Base-by-base conservation (phyloP, 2,113 vertebrate species). In the Apodemus speciosus region DNA sequence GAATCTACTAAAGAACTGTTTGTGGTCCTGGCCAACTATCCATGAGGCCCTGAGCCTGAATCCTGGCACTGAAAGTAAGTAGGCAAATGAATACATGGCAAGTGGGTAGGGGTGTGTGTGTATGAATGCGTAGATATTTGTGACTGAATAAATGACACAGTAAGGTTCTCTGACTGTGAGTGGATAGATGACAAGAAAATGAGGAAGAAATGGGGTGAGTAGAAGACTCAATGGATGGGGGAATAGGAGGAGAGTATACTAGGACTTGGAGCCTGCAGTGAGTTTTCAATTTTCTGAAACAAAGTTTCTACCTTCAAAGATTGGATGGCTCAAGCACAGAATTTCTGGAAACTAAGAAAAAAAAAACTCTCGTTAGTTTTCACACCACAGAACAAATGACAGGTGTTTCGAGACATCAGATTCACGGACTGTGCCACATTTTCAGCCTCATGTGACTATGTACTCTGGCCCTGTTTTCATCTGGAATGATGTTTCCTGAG, bases 221-320 rank as follows among this genome's bases (percentile, higher is more conserved):
- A 38, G 32, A 72, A 32, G 35, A 27, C 4, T 7, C 25, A 43
- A 21, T 9, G 15, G 68, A 13, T 62, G 14, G 14, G 6, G 11
- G 51, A 53, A 66, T 23, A 75, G 51, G n/a, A 88, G 18, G 13
- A 27, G 32, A 66, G 40, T 32, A 23, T 51, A 23, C 60, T 10
- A 18, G 38, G 49, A 32, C 58, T 91, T 64, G 43, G 15, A 68
- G 58, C 1, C 13, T 43, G n/a, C 27, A 30, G 25, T 77, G 49
- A 43, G 3, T 81, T 84, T 95, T 49, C 15, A 40, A 27, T 85
- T 93, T 92, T 92, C 81, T 49, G 56, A 94, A 86, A 49, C 8
- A 85, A 68, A 46, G 0, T 66, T 93, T 77, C 40, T 68, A 5
- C 9, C 20, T 68, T 68, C 76, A 60, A 69, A 85, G 25, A 13